A percentile compares a stretch with the other conserved stretches of the same genome.
Evolutionary conservation across 1,140 invertebrate genomes (phyloP).

Genomic region (Lucilia cuprina): DNA sequence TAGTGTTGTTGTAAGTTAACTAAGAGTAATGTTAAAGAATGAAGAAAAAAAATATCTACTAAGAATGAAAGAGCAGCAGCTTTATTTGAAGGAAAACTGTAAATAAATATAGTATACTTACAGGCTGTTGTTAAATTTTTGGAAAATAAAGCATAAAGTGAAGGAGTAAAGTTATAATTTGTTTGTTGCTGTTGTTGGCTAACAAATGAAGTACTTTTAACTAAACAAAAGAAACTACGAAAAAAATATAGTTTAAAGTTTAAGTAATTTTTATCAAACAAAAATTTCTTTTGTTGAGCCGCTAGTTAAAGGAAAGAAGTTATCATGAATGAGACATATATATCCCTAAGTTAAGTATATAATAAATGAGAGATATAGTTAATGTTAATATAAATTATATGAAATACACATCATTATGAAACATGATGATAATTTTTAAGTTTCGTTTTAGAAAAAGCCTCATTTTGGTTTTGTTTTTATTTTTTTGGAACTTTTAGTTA

Average conservation of each 20-base stretch:
- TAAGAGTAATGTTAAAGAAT: neutral
- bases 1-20: neutral
- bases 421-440: neutral
- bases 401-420: neutral
- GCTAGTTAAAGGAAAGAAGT: neutral
- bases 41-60: neutral
- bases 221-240: neutral
- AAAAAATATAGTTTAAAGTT: neutral
- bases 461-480: neutral
- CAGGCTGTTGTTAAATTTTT: neutral
- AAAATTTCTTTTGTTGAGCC: neutral
- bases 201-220: slow-evolving; percentile 6
- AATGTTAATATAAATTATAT: too few species aligned
- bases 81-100: neutral
- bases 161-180: neutral
- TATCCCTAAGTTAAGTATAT: neutral
- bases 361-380: too few species aligned
- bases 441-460: neutral
- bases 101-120: neutral
- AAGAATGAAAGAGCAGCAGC: neutral
- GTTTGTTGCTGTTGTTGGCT: neutral
- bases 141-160: neutral
- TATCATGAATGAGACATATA: neutral
- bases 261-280: neutral
- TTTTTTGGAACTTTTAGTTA: neutral